Conservation (phyloP, 2,797 vertebrate genomes). For the Melanotaenia boesemani region DNA sequence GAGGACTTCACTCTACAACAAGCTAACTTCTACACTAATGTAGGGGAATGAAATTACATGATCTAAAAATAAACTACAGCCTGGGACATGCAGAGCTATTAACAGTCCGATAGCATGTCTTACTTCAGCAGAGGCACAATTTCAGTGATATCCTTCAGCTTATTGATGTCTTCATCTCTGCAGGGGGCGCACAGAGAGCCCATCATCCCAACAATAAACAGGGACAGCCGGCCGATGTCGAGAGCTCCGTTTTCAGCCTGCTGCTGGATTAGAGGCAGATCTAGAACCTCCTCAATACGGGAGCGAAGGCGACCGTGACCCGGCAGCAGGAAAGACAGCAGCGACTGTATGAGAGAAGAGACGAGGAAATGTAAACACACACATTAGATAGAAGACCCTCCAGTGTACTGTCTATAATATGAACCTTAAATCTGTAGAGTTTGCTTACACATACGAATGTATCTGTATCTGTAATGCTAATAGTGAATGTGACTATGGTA, state of each 20-base stretch:
- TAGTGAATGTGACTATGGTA: no score
- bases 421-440: background rate
- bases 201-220: slow-evolving; percentile 94
- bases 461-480: no score
- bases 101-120: slow-evolving; percentile 25
- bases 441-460: no score
- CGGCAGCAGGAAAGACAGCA: slow-evolving; percentile 92
- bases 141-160: slow-evolving; percentile 88
- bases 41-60: slow-evolving; percentile 25
- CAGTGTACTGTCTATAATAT: background rate
- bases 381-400: background rate
- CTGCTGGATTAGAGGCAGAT: slow-evolving; percentile 94
- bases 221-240: slow-evolving; percentile 89
- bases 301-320: slow-evolving; percentile 88
- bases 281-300: slow-evolving; percentile 92
- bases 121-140: slow-evolving; percentile 93
- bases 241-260: slow-evolving; percentile 93
- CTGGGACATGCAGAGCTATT: slow-evolving; percentile 5
- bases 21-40: slow-evolving; percentile 12
- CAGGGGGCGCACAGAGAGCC: slow-evolving; percentile 93
- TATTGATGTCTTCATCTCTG: slow-evolving; percentile 90
- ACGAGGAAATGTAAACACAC: background rate
- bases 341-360: slow-evolving; percentile 77
- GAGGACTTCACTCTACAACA: background rate
- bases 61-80: slow-evolving; percentile 37